These are phyloP conservation scores for Syrmaticus mikado DNA, from an alignment of 2,113 vertebrate species.

Conservation along the genomic window DNA sequence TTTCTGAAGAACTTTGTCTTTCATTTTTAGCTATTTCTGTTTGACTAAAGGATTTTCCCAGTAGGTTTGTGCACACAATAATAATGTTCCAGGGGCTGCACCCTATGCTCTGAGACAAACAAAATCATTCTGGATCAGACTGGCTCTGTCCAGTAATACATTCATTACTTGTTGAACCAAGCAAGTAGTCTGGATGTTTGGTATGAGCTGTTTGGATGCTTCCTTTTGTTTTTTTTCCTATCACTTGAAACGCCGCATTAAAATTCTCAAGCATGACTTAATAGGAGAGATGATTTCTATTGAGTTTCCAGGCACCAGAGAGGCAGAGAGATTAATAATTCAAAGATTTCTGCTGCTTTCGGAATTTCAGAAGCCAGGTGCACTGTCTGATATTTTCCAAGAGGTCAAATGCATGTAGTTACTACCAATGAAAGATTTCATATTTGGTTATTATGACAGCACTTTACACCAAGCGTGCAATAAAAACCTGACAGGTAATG, in stretches of 20 bases:
- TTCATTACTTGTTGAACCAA: neutral
- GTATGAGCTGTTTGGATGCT: neutral
- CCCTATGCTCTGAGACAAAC: neutral
- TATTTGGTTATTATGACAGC: neutral
- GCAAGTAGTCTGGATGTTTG: neutral
- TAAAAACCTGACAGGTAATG: neutral
- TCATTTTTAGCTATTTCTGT: neutral
- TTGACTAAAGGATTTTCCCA: neutral
- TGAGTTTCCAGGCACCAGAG: neutral
- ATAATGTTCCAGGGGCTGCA: neutral
- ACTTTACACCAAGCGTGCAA: neutral
- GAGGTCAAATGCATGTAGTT: neutral
- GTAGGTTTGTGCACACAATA: neutral
- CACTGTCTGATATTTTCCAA: constrained; percentile 8
- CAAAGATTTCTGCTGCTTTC: neutral
- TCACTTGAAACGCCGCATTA: neutral
- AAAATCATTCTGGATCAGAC: neutral
- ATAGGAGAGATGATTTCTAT: neutral
- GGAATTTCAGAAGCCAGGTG: neutral
- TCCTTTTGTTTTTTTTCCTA: neutral
- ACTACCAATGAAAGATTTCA: neutral
- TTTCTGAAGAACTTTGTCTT: neutral
- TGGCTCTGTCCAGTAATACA: neutral
- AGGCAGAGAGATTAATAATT: neutral
- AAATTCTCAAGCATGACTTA: neutral